phyloP scores from a whole-genome alignment of 2,797 vertebrate genomes.

The Enteromius paludinosus region DNA sequence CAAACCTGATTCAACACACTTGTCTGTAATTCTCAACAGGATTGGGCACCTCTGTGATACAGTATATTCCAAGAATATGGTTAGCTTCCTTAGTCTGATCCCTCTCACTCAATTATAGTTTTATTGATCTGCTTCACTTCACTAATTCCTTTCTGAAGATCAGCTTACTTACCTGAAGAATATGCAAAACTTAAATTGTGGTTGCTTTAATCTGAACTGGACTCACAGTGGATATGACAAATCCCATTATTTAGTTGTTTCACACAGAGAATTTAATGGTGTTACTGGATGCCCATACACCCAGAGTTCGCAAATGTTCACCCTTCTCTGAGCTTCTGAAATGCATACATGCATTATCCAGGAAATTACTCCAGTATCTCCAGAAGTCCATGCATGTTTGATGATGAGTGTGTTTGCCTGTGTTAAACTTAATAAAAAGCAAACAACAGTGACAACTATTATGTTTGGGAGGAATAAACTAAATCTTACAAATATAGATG shows the following conservation, averaged over 20 bases:
- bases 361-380: neutral
- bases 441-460: neutral
- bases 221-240: constrained; percentile 64
- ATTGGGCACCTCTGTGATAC: neutral
- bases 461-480: neutral
- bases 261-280: constrained; percentile 56
- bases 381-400: neutral
- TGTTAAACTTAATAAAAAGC: neutral
- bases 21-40: neutral
- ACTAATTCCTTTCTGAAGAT: neutral
- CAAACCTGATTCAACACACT: neutral
- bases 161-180: neutral
- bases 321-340: neutral
- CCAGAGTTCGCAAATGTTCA: neutral
- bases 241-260: constrained; percentile 76
- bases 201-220: neutral
- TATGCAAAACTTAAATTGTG: neutral
- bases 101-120: neutral
- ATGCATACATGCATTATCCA: neutral
- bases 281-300: constrained; percentile 31
- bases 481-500: neutral
- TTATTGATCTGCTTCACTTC: neutral
- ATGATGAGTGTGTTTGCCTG: neutral
- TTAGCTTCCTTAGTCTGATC: neutral
- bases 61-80: neutral